A percentile compares a stretch with the other conserved stretches of the same genome.
These are phyloP conservation scores for Ardeotis arabs DNA, from an alignment of 2,113 vertebrate genomes.

Conservation along the genomic window DNA sequence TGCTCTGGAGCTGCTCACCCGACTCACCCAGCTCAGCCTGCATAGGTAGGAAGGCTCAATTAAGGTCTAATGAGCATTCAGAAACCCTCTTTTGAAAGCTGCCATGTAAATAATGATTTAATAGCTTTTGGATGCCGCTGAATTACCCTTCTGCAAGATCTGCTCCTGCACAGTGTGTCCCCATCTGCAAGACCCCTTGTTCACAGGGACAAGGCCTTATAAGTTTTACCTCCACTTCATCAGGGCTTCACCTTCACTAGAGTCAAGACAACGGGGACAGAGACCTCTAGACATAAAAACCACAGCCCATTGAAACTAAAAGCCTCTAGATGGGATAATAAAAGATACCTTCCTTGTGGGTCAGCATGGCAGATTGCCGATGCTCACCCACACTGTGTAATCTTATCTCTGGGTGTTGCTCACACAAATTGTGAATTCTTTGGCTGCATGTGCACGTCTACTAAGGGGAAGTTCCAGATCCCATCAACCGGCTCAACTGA, in stretches of 20 bases:
- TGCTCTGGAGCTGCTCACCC: neutral
- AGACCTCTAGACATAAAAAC: neutral
- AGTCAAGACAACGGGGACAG: neutral
- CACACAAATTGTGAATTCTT: neutral
- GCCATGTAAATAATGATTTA: neutral
- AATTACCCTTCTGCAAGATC: neutral
- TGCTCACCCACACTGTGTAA: neutral
- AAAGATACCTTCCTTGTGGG: neutral
- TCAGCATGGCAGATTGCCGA: neutral
- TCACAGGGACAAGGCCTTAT: neutral
- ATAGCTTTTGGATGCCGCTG: neutral
- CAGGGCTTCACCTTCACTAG: neutral
- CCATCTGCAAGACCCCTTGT: neutral
- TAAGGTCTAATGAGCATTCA: neutral
- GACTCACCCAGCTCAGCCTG: neutral
- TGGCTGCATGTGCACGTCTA: fast-evolving
- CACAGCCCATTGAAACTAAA: neutral
- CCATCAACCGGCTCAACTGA: neutral
- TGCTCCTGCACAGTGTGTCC: fast-evolving
- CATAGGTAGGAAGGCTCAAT: neutral
- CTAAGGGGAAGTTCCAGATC: neutral
- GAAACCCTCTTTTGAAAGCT: neutral
- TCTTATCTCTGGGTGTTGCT: neutral
- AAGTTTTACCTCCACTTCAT: neutral
- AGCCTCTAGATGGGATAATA: neutral